Evolutionary conservation across 2,113 vertebrate genomes (phyloP).

Genomic region (Chionomys nivalis): DNA sequence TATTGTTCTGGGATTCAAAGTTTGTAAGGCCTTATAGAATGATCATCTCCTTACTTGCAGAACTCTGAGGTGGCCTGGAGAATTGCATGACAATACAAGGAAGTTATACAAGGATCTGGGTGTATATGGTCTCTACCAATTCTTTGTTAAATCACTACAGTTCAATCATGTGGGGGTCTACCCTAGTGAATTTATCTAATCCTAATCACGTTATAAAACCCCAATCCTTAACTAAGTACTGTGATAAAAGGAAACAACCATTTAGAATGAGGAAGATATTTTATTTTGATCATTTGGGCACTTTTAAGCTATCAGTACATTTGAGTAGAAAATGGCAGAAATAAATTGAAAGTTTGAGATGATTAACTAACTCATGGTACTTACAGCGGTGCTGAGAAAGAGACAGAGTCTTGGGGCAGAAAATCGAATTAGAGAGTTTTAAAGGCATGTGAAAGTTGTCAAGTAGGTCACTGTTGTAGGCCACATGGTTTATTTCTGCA

Average conservation of each 20-base stretch:
- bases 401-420: background rate
- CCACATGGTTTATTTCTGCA: background rate
- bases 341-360: background rate
- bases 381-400: background rate
- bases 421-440: background rate
- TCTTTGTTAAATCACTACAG: background rate
- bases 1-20: background rate
- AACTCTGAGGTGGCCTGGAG: background rate
- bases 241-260: background rate
- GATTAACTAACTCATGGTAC: background rate
- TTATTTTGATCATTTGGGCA: conserved; percentile 18
- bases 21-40: background rate
- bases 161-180: background rate
- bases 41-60: background rate
- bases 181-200: background rate
- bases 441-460: background rate
- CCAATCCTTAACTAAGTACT: background rate
- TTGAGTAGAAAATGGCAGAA: background rate
- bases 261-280: background rate
- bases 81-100: background rate
- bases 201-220: background rate
- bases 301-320: background rate
- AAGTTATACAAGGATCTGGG: no score
- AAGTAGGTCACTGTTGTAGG: background rate
- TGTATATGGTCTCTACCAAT: background rate